Evolutionary conservation across 2,888 invertebrate genomes (phyloP).

Genomic region (Brachyptera putata): DNA sequence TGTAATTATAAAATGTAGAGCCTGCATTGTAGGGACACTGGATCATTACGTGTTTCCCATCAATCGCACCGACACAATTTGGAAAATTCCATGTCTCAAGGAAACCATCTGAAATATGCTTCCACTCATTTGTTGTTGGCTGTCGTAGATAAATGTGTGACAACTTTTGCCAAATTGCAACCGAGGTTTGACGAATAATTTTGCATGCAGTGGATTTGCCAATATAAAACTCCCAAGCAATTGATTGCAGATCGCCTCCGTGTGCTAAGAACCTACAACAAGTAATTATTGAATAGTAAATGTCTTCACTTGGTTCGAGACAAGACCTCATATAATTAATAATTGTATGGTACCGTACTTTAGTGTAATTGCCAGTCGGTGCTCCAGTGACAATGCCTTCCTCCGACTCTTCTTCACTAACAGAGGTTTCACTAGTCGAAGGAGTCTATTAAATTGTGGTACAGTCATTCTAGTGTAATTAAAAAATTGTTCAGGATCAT

Average conservation of each 20-base stretch:
- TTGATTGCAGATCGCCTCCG: constrained; percentile 6
- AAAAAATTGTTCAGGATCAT: neutral
- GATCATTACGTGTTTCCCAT: constrained; percentile 13
- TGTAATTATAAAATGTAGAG: constrained; percentile 4
- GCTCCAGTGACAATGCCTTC: neutral
- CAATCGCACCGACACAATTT: constrained; percentile 16
- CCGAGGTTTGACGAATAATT: constrained; percentile 11
- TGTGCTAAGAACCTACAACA: neutral
- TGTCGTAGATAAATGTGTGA: neutral
- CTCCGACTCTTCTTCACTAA: neutral
- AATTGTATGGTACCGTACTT: neutral
- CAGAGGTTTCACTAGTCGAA: neutral
- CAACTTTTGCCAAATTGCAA: constrained; percentile 14
- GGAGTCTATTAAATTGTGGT: neutral
- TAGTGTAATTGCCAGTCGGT: neutral
- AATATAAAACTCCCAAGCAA: constrained; percentile 14
- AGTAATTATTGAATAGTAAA: too few species aligned
- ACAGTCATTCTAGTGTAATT: neutral
- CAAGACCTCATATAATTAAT: too few species aligned
- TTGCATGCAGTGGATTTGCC: neutral
- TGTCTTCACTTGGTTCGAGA: too few species aligned
- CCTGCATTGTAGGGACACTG: constrained; percentile 7
- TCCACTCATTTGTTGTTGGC: constrained; percentile 5
- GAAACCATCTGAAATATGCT: constrained; percentile 8
- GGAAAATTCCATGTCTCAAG: constrained; percentile 4